Base-by-base conservation (phyloP, 2,113 vertebrate species). In the Notothenia coriiceps region DNA sequence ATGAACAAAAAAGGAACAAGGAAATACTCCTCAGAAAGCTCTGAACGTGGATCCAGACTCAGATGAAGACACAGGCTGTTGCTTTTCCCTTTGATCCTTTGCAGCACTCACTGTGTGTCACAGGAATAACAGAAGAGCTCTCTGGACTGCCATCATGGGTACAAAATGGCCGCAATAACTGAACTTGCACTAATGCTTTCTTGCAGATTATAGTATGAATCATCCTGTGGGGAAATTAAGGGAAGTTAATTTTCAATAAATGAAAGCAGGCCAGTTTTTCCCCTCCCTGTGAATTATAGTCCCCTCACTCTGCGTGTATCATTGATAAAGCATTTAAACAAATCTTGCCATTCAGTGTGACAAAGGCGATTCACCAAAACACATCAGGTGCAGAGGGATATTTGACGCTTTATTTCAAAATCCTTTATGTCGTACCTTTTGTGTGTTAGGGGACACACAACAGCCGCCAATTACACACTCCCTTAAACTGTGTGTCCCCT, bases 141-240 rank as follows among this genome's bases (percentile, higher is more conserved):
- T 59, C 47, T 66, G 9, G 49, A 51, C 72, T 59, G 67, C 12
- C 49, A 56, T 55, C 72, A 78, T 49, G 62, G 57, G 60, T 76
- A 54, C 69, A 77, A 85, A 82, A 64, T 20, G 50, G 61, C 56
- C 67, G 70, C 63, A 70, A 67, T 72, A 76, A 72, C 29, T 52
- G 17, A 5, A 59, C 64, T 72, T 70, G 80, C 80, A 49, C 70
- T 65, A 86, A 86, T 74, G 77, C 77, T 67, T 82, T 76, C 63
- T 75, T 78, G 76, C 79, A 86, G 77, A 92, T 89, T 85, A 85
- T 18, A 75, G 57, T 40, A 84, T 87, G 80, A 92, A 76, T 91
- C 80, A 91, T 84, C 83, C 86, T 87, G 49, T 72, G 54, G 84
- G 81, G 83, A 88, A 88, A 89, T 84, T 61, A 88, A 66, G 47